Conservation (phyloP, 1,140 invertebrate species). For the Habropoda laboriosa region DNA sequence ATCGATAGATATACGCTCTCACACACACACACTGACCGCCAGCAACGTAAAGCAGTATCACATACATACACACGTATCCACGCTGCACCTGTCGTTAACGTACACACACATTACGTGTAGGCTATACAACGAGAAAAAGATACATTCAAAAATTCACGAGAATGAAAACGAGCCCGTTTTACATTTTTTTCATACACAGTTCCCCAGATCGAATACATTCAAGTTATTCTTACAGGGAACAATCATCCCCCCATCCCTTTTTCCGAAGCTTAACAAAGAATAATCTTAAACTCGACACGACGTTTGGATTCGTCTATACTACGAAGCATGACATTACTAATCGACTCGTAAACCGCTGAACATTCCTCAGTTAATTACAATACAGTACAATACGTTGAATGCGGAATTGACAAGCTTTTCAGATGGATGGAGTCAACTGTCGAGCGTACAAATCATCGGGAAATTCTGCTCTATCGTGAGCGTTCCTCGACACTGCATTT, state of each 20-base stretch:
- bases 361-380: constrained; percentile 58
- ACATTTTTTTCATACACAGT: constrained; percentile 1
- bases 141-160: constrained; percentile 11
- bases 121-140: constrained; percentile 35
- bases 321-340: constrained; percentile 67
- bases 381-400: constrained; percentile 70
- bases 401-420: constrained; percentile 76
- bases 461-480: constrained; percentile 38
- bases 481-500: neutral
- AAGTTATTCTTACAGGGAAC: constrained; percentile 19
- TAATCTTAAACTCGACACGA: constrained; percentile 63
- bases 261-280: constrained; percentile 64
- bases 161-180: constrained; percentile 19
- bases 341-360: constrained; percentile 50
- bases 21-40: neutral
- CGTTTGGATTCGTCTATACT: constrained; percentile 58
- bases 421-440: constrained; percentile 70
- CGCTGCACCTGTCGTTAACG: neutral
- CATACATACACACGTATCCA: neutral
- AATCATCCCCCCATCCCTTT: constrained; percentile 38
- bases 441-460: constrained; percentile 49
- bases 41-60: constrained; percentile 14
- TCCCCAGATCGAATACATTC: constrained; percentile 22
- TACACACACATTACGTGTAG: constrained; percentile 23
- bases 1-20: constrained; percentile 15